These are phyloP conservation scores for Notothenia coriiceps DNA, from an alignment of 2,113 vertebrate genomes.

Conservation along the genomic window DNA sequence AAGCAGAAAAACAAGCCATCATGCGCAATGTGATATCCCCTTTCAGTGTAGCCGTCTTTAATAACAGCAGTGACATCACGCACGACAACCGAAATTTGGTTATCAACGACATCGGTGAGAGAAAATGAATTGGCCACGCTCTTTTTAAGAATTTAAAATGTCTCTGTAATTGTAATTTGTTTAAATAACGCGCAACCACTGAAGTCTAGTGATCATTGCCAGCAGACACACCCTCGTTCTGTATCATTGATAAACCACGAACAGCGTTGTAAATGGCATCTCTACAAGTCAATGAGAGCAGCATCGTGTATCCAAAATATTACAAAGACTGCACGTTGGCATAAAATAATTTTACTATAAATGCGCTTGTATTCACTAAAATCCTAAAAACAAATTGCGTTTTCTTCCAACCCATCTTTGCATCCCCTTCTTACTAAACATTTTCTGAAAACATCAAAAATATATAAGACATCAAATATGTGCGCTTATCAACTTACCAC, in stretches of 20 bases:
- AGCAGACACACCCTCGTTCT: constrained; percentile 59
- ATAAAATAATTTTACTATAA: neutral
- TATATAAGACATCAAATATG: constrained; percentile 8
- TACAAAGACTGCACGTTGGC: neutral
- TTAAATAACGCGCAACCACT: neutral
- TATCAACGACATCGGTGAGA: neutral
- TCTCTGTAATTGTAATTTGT: neutral
- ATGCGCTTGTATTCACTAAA: neutral
- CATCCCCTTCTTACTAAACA: neutral
- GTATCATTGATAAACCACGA: constrained; percentile 15
- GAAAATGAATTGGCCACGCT: neutral
- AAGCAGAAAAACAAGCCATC: constrained; percentile 5
- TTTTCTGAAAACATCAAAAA: neutral
- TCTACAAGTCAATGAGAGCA: neutral
- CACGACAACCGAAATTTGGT: neutral
- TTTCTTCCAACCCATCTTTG: neutral
- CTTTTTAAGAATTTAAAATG: neutral
- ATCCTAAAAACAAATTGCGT: neutral
- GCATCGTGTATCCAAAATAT: neutral
- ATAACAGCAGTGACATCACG: constrained; percentile 3
- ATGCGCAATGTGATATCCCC: neutral
- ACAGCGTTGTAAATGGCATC: neutral
- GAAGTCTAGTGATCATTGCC: constrained; percentile 12
- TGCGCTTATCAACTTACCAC: constrained; percentile 62
- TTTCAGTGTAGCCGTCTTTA: neutral